Base-by-base conservation (phyloP, 2,113 vertebrate genomes). In the Dolichotis patagonum region DNA sequence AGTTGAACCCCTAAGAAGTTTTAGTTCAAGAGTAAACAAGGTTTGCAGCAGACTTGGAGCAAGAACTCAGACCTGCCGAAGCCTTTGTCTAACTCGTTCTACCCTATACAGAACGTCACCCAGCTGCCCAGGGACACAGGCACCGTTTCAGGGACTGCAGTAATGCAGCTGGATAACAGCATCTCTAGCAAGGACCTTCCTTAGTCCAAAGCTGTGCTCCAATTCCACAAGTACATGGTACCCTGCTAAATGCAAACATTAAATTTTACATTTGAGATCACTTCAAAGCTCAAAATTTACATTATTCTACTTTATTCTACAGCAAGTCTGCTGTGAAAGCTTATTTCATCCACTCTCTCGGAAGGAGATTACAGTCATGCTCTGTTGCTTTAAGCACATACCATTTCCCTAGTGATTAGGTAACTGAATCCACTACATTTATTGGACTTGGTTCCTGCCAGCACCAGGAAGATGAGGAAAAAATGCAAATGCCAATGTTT, bases 341-440 rank as follows among this genome's bases (percentile, higher is more conserved):
- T 98, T 96, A 97, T 94, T 98, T 97, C 96, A 98, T 98, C 98
- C 97, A 97, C 98, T 97, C 97, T 97, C 95, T 97, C 97, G 97
- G 98, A 98, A 98, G 96, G 89, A 98, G 98, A 98, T 98, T 98
- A 98, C 92, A 96, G 98, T 97, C 93, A 96, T 52, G 98, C 98
- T 98, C 98, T 98, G 98, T 97, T 98, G 98, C 98, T 98, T 98
- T 98, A 98, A 98, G 98, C 98, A 98, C 98, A 98, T 97, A 97
- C 97, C 97, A 97, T 98, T 98, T 98, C 95, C 98, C 97, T 92
- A 43, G 95, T 67, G 98, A 98, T 98, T 98, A 98, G 98, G 98
- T 98, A 99, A 99, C 98, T 56, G 96, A 98, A 99, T 98, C 98
- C 67, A 98, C 95, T 93, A 96, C 97, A 73, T 98, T 98, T 92